Evolutionary conservation across 2,888 invertebrate species (phyloP), one percentile per base, ranked within the genome.

Genomic region (Thereva unica): DNA sequence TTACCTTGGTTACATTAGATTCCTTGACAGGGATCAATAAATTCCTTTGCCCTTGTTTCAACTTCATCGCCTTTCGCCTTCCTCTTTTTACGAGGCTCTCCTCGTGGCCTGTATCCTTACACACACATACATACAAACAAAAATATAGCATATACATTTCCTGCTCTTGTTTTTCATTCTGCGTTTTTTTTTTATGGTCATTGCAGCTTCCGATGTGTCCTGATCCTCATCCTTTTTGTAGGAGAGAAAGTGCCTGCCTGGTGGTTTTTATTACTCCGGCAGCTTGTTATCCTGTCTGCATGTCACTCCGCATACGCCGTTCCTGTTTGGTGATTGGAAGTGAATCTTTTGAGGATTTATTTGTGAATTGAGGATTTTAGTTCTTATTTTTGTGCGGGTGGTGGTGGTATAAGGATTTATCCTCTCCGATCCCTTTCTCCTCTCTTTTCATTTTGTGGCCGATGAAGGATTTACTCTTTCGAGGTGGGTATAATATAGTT

Each of bases 261-360:
- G 40, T 23, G 61, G 61, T 34, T 49, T 61, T 50, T 50, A 50
- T 49, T 61, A n/a, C 61, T 23, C 23, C 23, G 50, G 61, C 40
- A 47, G 59, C 59, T 59, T 59, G 59, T 59, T 61, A 61, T 61
- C 61, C 41, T 40, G 23, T 40, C 50, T 61, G 61, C 61, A 61
- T 50, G 49, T n/a, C 23, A 23, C 23, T 41, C 61, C 61, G 49
- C 50, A 50, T 61, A 34, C 50, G 49, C 42, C 50, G 23, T 37
- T 7, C 9, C 12, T 49, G 47, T 47, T n/a, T 61, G n/a, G 40
- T 40, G 6, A 49, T 41, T 49, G 50, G 61, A 49, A 61, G 23
- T 8, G 38, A 50, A 59, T 12, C 50, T 61, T 61, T 38, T 12
- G 10, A 61, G 59, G 59, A 61, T 61, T 61, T 61, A 61, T 61